These are phyloP conservation scores for Parapsyche elsis DNA, from an alignment of 1,140 invertebrate genomes.

Conservation along the genomic window DNA sequence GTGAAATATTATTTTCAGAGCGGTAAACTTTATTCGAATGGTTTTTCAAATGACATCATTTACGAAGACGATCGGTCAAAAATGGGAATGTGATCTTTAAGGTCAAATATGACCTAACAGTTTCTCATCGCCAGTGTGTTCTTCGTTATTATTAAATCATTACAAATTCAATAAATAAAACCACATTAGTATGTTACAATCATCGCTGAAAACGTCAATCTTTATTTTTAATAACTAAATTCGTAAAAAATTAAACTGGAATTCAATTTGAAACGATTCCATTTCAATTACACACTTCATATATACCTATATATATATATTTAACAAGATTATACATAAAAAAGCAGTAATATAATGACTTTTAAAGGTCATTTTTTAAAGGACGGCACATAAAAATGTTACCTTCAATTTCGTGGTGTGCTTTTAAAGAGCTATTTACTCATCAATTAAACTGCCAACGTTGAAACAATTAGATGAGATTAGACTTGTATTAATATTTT, in stretches of 20 bases:
- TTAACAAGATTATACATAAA: neutral
- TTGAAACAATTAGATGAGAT: neutral
- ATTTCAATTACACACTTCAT: neutral
- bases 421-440: neutral
- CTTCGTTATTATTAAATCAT: neutral
- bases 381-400: neutral
- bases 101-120: constrained; percentile 29
- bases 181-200: neutral
- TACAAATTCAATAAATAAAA: neutral
- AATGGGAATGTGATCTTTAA: constrained; percentile 21
- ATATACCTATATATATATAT: neutral
- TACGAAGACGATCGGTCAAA: constrained; percentile 1
- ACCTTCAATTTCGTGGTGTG: neutral
- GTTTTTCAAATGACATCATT: constrained; percentile 21
- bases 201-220: neutral
- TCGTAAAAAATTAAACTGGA: neutral
- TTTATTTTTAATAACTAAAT: neutral
- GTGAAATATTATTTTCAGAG: no score
- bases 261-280: neutral
- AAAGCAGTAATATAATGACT: neutral
- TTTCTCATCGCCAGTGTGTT: neutral
- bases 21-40: neutral
- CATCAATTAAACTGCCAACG: neutral
- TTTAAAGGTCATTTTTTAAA: neutral
- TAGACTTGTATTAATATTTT: neutral